Conservation (phyloP, 1,140 invertebrate genomes). For the Lasaia peninsularis region DNA sequence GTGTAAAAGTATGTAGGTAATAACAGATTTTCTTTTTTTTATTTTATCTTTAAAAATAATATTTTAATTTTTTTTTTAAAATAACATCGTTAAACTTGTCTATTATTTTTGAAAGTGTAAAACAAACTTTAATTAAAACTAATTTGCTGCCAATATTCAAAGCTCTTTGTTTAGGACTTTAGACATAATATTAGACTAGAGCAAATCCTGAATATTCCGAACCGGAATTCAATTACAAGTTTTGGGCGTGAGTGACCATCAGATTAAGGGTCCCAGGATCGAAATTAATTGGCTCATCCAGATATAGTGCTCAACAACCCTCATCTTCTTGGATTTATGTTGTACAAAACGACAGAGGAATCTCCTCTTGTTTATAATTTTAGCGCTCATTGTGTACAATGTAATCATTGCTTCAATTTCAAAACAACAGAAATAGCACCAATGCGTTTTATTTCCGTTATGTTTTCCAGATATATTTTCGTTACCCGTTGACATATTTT, state of each 20-base stretch:
- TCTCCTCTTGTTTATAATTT: conserved; percentile 31
- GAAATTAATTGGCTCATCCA: conserved; percentile 74
- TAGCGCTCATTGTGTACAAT: neutral
- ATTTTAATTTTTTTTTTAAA: no score
- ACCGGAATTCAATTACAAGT: conserved; percentile 74
- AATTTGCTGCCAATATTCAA: conserved; percentile 2
- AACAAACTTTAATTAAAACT: neutral
- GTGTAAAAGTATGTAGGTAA: no score
- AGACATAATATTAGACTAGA: conserved; percentile 33
- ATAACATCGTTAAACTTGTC: no score
- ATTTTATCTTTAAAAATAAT: no score
- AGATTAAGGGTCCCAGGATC: conserved; percentile 69
- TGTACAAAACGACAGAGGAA: conserved; percentile 36
- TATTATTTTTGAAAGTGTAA: no score
- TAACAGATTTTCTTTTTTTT: no score
- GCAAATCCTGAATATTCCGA: conserved; percentile 60
- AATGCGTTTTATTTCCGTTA: no score
- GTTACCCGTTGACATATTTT: no score
- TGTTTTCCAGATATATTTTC: no score
- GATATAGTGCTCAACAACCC: conserved; percentile 65
- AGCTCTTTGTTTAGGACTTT: conserved; percentile 25
- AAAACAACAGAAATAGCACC: neutral
- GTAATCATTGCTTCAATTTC: no score
- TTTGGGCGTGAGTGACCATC: conserved; percentile 73
- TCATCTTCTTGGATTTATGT: conserved; percentile 69